These are phyloP conservation scores for Lacanobia oleracea DNA, from an alignment of 2,888 invertebrate species.

Conservation along the genomic window DNA sequence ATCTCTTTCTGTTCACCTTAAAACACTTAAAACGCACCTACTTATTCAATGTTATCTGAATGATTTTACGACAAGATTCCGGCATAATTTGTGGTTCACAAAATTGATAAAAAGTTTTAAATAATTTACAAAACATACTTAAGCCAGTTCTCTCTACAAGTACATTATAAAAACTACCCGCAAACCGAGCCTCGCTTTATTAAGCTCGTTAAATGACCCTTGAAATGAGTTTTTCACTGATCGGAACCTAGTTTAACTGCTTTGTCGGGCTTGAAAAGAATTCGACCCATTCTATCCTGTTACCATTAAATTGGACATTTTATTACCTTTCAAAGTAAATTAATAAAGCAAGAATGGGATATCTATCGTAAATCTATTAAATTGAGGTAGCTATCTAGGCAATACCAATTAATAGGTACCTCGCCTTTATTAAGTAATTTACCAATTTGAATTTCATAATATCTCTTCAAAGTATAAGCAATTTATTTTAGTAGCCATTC, in stretches of 20 bases:
- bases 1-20: neutral
- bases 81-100: neutral
- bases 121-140: neutral
- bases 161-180: constrained; percentile 24
- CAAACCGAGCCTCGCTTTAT: constrained; percentile 25
- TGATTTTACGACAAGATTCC: neutral
- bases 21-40: neutral
- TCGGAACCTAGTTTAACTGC: constrained; percentile 34
- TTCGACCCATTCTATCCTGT: constrained; percentile 11
- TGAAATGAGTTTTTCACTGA: constrained; percentile 53
- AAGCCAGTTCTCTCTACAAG: neutral
- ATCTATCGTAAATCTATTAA: constrained; percentile 4
- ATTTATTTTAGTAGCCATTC: constrained; percentile 8
- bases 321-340: constrained; percentile 22
- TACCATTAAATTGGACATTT: constrained; percentile 32
- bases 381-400: neutral
- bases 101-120: neutral
- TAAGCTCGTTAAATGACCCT: constrained; percentile 36
- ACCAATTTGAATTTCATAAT: constrained; percentile 4
- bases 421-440: constrained; percentile 11
- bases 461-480: neutral
- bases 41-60: neutral
- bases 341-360: constrained; percentile 21
- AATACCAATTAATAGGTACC: neutral
- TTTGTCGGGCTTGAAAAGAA: constrained; percentile 34